Conservation (phyloP, 2,888 invertebrate species). For the Nymphalis c-album region DNA sequence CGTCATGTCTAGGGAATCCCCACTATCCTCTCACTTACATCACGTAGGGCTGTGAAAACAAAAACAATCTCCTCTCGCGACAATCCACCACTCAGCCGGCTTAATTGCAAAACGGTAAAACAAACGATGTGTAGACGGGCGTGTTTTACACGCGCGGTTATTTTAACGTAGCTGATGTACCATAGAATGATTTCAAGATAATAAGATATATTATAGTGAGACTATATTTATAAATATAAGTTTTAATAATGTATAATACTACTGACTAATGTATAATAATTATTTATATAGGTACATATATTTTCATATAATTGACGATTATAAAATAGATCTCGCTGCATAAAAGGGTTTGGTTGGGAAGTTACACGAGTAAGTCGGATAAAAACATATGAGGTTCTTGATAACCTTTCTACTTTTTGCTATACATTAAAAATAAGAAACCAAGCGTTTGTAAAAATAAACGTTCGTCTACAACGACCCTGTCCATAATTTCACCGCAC, state of each 20-base stretch:
- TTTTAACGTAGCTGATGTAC: constrained; percentile 39
- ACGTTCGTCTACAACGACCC: constrained; percentile 15
- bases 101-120: constrained; percentile 78
- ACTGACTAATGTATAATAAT: no score
- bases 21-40: constrained; percentile 15
- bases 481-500: constrained; percentile 24
- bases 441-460: neutral
- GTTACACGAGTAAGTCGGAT: no score
- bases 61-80: constrained; percentile 58
- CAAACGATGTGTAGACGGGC: constrained; percentile 62
- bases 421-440: neutral
- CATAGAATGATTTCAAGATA: no score
- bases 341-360: no score
- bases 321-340: no score
- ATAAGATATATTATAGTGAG: no score
- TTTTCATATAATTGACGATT: no score
- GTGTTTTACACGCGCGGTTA: constrained; percentile 34
- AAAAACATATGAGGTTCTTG: no score
- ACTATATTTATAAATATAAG: no score
- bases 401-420: no score
- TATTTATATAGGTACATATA: no score
- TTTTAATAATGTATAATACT: no score
- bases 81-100: constrained; percentile 78
- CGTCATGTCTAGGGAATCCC: constrained; percentile 18
- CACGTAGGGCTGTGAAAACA: constrained; percentile 30